phyloP scores from a whole-genome alignment of 2,113 vertebrate genomes.

The Neopipo cinnamomea region DNA sequence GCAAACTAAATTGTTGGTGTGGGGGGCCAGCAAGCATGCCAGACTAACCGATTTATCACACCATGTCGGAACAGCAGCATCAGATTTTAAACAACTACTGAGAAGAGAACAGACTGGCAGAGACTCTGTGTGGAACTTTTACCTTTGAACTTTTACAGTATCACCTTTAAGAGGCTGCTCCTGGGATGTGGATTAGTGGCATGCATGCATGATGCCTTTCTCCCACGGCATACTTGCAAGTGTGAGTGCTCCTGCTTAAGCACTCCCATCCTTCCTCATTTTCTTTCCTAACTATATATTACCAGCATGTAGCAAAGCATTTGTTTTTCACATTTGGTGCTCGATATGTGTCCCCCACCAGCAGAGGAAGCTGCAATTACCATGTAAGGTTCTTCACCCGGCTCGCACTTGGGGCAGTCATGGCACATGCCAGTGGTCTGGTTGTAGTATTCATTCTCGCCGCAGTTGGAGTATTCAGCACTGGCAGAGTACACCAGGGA shows the following conservation, averaged over 20 bases:
- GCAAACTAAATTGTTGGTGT: not conserved
- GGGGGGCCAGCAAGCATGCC: not conserved
- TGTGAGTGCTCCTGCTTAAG: not conserved
- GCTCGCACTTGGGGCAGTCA: slow-evolving; percentile 90
- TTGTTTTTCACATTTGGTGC: not conserved
- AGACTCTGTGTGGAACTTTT: not conserved
- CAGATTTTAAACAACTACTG: not conserved
- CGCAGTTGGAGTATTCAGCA: slow-evolving; percentile 90
- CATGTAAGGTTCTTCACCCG: slow-evolving; percentile 93
- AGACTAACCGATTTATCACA: not conserved
- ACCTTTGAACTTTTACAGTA: not conserved
- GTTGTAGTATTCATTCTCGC: slow-evolving; percentile 96
- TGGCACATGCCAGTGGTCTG: slow-evolving; percentile 92
- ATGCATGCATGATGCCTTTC: fast-evolving
- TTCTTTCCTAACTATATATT: not conserved
- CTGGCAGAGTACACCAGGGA: slow-evolving; percentile 81
- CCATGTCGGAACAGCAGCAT: not conserved
- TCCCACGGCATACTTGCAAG: fast-evolving
- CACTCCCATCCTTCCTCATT: not conserved
- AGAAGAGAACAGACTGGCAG: not conserved
- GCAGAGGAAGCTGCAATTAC: slow-evolving; percentile 71
- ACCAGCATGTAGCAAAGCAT: not conserved
- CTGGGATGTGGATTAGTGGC: fast-evolving
- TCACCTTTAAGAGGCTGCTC: not conserved
- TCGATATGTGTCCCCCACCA: not conserved